Evolutionary conservation across 2,113 vertebrate species (phyloP).

Genomic region (Salvelinus fontinalis): DNA sequence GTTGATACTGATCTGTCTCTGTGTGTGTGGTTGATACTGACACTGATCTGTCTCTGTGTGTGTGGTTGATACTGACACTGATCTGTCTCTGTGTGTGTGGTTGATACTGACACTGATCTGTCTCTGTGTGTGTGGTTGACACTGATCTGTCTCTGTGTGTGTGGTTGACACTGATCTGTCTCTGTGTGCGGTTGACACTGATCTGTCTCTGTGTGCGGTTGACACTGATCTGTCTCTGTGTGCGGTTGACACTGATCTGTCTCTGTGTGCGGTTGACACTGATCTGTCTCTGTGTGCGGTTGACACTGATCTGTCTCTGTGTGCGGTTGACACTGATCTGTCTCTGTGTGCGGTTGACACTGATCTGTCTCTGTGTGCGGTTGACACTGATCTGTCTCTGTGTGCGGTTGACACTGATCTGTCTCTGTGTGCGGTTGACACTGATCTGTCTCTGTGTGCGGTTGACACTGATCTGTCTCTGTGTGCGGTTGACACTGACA

Average conservation of each 20-base stretch:
- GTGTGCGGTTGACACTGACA: too few relatives aligned
- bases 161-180: too few relatives aligned
- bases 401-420: slow-evolving; percentile 16
- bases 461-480: neutral
- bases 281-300: too few relatives aligned
- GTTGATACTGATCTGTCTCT: too few relatives aligned
- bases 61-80: too few relatives aligned
- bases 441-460: slow-evolving; percentile 28
- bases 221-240: neutral
- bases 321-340: neutral
- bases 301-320: neutral
- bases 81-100: too few relatives aligned
- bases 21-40: too few relatives aligned
- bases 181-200: too few relatives aligned
- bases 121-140: slow-evolving; percentile 27
- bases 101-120: neutral
- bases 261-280: slow-evolving; percentile 24
- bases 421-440: neutral
- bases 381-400: slow-evolving; percentile 6
- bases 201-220: too few relatives aligned
- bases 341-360: slow-evolving; percentile 26
- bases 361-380: neutral
- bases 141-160: too few relatives aligned
- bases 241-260: neutral
- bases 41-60: neutral